These are phyloP conservation scores for mouse (Mus musculus) DNA, from an alignment of 2,113 vertebrate species.

Conservation along the genomic window GRCm39 chr11:79387001-79387500, in stretches of 20 bases:
- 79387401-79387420: neutral
- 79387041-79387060: neutral
- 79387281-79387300: neutral
- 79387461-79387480: neutral
- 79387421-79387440: neutral
- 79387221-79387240: neutral
- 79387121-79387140: neutral
- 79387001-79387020: neutral
- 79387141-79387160: neutral
- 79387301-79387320: neutral
- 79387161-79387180: neutral
- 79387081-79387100: neutral
- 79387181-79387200: constrained; percentile 21
- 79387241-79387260: neutral
- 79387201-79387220: neutral
- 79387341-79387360: neutral
- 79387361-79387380: neutral
- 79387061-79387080: neutral
- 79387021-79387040: neutral
- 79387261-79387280: neutral
- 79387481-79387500: neutral
- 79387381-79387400: neutral
- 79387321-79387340: neutral
- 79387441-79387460: neutral
- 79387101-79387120: neutral